Percentiles rank a stretch among this genome's conserved stretches.
These are phyloP conservation scores for Channallabes apus DNA, from an alignment of 2,797 vertebrate genomes.

Conservation along the genomic window DNA sequence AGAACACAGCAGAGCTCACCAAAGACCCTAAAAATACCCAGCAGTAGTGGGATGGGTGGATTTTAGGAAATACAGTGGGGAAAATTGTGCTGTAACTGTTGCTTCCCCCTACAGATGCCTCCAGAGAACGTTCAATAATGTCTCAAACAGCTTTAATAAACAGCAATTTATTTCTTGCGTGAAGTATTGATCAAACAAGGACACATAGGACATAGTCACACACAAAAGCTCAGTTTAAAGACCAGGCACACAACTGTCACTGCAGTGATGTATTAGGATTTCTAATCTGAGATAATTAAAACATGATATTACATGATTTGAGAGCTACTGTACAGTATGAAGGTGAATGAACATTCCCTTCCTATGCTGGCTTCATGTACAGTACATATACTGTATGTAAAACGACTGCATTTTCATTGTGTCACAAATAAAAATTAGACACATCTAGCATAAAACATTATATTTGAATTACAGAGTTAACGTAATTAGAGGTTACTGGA, in stretches of 20 bases:
- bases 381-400: too few species aligned
- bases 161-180: not conserved
- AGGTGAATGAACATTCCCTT: not conserved
- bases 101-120: constrained; percentile 12
- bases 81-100: constrained; percentile 3
- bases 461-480: not conserved
- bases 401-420: not conserved
- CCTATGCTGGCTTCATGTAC: not conserved
- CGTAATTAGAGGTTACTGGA: not conserved
- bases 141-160: not conserved
- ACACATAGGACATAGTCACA: not conserved
- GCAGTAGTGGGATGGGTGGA: constrained; percentile 6
- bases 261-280: not conserved
- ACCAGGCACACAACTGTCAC: not conserved
- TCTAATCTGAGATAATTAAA: not conserved
- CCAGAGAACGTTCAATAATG: not conserved
- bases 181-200: not conserved
- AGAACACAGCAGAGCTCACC: constrained; percentile 29
- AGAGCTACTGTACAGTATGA: not conserved
- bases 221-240: not conserved
- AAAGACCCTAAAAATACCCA: constrained; percentile 39
- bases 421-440: not conserved
- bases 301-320: not conserved
- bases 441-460: not conserved
- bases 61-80: constrained; percentile 4